These are phyloP conservation scores for Pseudorectes ferrugineus DNA, from an alignment of 2,113 vertebrate genomes.

Conservation along the genomic window DNA sequence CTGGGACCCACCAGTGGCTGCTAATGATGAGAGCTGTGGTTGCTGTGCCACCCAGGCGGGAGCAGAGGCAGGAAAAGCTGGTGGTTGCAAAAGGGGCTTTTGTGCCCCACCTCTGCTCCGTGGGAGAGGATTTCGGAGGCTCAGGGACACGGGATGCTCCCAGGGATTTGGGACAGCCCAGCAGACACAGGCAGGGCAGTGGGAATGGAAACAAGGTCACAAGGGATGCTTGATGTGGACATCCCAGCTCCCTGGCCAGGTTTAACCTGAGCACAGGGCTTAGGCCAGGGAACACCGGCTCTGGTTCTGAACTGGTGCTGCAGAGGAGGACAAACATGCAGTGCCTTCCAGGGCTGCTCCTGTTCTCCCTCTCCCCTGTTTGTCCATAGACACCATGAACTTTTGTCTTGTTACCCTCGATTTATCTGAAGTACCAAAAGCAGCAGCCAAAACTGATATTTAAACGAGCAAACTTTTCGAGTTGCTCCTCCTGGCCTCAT, in stretches of 20 bases:
- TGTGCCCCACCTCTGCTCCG: neutral
- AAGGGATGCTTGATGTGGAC: neutral
- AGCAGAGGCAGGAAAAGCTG: neutral
- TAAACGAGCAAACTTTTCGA: neutral
- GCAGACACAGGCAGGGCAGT: neutral
- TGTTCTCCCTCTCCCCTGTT: neutral
- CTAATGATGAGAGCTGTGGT: slow-evolving; percentile 44
- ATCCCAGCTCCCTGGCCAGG: neutral
- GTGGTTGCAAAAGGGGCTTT: neutral
- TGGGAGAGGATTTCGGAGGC: neutral
- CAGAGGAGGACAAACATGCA: neutral
- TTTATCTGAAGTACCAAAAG: neutral
- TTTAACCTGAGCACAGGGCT: neutral
- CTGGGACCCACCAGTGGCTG: slow-evolving; percentile 52
- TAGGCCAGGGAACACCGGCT: neutral
- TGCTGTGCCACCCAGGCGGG: slow-evolving; percentile 55
- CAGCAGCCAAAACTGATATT: neutral
- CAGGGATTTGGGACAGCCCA: neutral
- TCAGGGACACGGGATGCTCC: neutral
- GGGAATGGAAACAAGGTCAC: neutral
- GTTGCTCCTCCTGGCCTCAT: neutral
- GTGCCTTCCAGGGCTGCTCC: neutral
- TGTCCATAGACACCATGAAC: neutral
- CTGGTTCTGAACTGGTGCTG: neutral
- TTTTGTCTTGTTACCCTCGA: neutral